These are phyloP conservation scores for Drosophila mayaguana DNA, from an alignment of 2,888 invertebrate genomes.

Conservation along the genomic window DNA sequence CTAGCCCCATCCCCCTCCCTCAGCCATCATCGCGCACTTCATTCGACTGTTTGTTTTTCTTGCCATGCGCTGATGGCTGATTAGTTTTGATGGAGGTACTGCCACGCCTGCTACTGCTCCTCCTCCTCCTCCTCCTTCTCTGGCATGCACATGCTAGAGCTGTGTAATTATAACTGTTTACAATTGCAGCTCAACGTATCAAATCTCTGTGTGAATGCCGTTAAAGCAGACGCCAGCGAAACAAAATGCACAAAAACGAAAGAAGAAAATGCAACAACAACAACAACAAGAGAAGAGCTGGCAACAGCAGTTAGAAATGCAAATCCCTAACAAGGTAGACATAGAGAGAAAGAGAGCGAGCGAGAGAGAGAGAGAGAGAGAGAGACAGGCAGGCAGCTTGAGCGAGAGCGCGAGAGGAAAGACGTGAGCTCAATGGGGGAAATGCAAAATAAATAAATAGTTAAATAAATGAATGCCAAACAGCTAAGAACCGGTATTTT, in stretches of 20 bases:
- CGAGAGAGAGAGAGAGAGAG: background rate
- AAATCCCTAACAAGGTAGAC: constrained; percentile 45
- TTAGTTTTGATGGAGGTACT: constrained; percentile 67
- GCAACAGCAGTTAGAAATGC: constrained; percentile 23
- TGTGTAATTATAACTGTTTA: constrained; percentile 63
- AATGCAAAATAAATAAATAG: constrained; percentile 64
- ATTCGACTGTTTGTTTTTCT: constrained; percentile 46
- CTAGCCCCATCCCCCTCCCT: background rate
- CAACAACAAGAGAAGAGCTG: constrained; percentile 12
- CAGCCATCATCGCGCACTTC: background rate
- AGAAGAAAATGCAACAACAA: constrained; percentile 8
- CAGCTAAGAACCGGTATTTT: constrained; percentile 57
- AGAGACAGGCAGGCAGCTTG: too few relatives aligned
- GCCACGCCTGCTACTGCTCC: background rate
- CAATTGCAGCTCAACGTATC: constrained; percentile 49
- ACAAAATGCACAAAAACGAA: background rate
- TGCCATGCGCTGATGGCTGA: constrained; percentile 56
- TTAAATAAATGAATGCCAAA: constrained; percentile 53
- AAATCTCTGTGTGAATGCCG: constrained; percentile 46
- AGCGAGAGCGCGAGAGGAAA: background rate
- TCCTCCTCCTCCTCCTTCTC: background rate
- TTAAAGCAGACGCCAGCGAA: constrained; percentile 39
- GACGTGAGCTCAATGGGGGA: background rate
- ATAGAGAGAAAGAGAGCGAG: background rate
- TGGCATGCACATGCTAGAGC: background rate